phyloP scores from a whole-genome alignment of 2,797 vertebrate species.

The Peromyscus eremicus region DNA sequence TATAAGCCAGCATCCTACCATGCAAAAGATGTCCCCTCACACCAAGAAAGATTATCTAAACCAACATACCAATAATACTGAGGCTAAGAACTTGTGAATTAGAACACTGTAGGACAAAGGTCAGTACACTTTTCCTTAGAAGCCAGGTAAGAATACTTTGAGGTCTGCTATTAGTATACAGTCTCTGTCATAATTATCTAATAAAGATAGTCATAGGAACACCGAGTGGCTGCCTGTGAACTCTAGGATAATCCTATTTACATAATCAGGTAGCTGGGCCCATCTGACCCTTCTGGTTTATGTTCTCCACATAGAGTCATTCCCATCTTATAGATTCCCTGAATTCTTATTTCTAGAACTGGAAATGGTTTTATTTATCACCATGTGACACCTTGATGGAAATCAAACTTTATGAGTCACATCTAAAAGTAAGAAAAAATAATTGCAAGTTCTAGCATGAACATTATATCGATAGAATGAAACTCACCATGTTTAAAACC shows the following conservation, averaged over 20 bases:
- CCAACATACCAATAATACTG: not conserved
- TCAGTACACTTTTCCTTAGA: not conserved
- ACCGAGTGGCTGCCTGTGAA: not conserved
- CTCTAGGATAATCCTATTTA: not conserved
- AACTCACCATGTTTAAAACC: not conserved
- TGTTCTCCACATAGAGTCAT: not conserved
- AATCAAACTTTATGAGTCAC: conserved; percentile 19
- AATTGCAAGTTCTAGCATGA: not conserved
- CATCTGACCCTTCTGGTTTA: not conserved
- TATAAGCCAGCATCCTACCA: not conserved
- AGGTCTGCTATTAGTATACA: not conserved
- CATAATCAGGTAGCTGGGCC: not conserved
- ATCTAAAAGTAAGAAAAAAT: conserved; percentile 2
- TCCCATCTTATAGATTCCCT: not conserved
- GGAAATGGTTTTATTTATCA: conserved; percentile 2
- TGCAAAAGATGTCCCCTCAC: not conserved
- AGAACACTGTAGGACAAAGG: not conserved
- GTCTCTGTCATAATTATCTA: not conserved
- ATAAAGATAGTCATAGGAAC: not conserved
- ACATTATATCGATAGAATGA: conserved; percentile 2
- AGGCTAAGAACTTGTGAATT: not conserved
- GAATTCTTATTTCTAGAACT: conserved; percentile 48
- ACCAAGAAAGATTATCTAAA: not conserved
- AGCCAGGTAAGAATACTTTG: not conserved
- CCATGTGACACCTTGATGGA: not conserved